Evolutionary conservation across 1,140 invertebrate species (phyloP).

Genomic region (Papilio polytes): DNA sequence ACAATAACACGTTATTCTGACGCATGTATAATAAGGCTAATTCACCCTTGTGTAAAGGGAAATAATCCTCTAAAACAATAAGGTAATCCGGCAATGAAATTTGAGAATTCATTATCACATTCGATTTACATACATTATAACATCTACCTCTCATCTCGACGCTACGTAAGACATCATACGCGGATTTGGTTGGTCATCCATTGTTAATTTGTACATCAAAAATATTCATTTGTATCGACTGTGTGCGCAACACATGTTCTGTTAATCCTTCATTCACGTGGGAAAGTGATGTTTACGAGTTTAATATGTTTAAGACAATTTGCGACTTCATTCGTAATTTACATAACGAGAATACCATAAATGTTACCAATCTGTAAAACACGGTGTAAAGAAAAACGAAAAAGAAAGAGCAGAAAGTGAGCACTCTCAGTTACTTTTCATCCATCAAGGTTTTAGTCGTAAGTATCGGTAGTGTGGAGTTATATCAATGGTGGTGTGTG

Average conservation of each 20-base stretch:
- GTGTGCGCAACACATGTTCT: not conserved
- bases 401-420: no score
- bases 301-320: not conserved
- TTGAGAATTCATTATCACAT: slow-evolving; percentile 26
- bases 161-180: slow-evolving; percentile 33
- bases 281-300: not conserved
- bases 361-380: not conserved
- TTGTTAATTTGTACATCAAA: not conserved
- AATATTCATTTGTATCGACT: not conserved
- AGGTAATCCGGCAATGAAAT: not conserved
- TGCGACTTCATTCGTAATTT: not conserved
- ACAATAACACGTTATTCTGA: not conserved
- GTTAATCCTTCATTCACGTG: not conserved
- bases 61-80: not conserved
- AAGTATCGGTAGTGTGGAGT: not conserved
- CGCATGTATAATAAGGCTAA: not conserved
- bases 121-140: slow-evolving; percentile 55
- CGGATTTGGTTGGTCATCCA: slow-evolving; percentile 27
- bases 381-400: not conserved
- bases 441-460: not conserved
- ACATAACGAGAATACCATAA: not conserved
- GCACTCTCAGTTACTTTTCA: not conserved
- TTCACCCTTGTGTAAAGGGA: not conserved
- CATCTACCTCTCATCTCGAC: slow-evolving; percentile 69
- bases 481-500: not conserved